Evolutionary conservation across 2,888 invertebrate species (phyloP), one percentile per base, ranked within the genome.

Genomic region (Melieria omissa): DNA sequence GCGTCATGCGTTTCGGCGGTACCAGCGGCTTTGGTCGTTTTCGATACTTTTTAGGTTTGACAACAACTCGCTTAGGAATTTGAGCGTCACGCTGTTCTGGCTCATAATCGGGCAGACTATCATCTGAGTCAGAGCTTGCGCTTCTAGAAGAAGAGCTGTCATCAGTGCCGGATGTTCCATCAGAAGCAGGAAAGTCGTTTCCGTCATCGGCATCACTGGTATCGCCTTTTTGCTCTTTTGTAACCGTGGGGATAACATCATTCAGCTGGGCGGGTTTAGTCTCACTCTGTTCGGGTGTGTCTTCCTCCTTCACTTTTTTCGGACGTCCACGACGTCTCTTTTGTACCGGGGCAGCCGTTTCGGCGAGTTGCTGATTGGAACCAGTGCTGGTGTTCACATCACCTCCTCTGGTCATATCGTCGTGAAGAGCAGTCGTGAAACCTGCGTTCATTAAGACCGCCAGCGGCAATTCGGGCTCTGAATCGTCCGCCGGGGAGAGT

Each of bases 41-140:
- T 3, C 82, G 79, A 71, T 84, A 84, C 67, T 84, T 84, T 67
- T 84, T 84, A 14, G 83, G 84, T 52, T 83, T 85, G 12, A 83
- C 82, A n/a, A 83, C 79, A 46, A 81, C 78, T 0, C 81, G 80
- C 63, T 84, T 84, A 54, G 75, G 75, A 60, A 84, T 84, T 10
- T 81, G 81, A 3, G 85, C 84, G 66, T 82, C 84, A 9, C 80
- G 76, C 44, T 83, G 81, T 10, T 75, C 78, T 4, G 83, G 82
- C 67, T 79, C 79, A 4, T 77, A 61, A 46, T 82, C 82, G 0
- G 82, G 82, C 73, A 79, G 70, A 69, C 80, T 81, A 12, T 73
- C 63, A 4, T 74, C 77, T 46, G 78, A 79, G 5, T 78, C 78
- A 62, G 16, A 73, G 47, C 75, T 78, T 44, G 78, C 79, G 55